These are phyloP conservation scores for Dinocampus coccinellae DNA, from an alignment of 2,888 invertebrate species.

Conservation along the genomic window DNA sequence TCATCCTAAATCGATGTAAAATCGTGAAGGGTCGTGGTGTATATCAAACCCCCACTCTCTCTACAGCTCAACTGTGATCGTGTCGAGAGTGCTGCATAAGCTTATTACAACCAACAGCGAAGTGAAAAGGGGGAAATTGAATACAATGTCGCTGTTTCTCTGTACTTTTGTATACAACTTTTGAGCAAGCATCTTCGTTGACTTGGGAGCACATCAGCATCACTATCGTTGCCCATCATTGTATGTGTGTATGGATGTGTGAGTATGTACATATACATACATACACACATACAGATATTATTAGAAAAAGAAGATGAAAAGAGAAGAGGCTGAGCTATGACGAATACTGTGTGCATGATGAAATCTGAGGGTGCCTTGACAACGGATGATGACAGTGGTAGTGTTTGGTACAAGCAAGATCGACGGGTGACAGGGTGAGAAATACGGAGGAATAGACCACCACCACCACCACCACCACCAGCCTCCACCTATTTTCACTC, in stretches of 20 bases:
- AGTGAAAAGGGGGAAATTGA: conserved; percentile 38
- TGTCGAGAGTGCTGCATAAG: conserved; percentile 66
- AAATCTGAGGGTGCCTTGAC: conserved; percentile 12
- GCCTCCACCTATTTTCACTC: not conserved
- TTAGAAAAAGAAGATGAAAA: not conserved
- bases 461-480: no score
- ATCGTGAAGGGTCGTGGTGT: not conserved
- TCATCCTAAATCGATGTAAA: not conserved
- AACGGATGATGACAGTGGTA: conserved; percentile 5
- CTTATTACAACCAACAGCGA: conserved; percentile 58
- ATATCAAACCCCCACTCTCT: conserved; percentile 3
- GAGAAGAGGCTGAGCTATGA: conserved; percentile 12
- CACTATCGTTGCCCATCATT: conserved; percentile 4
- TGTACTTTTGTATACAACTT: conserved; percentile 13
- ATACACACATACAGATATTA: not conserved
- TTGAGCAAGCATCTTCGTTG: conserved; percentile 15
- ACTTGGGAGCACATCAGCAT: conserved; percentile 6
- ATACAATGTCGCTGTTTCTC: not conserved
- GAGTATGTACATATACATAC: conserved; percentile 1
- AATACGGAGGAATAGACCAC: conserved; percentile 26
- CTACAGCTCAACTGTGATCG: conserved; percentile 30
- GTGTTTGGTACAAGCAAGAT: conserved; percentile 25
- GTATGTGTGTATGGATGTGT: no score
- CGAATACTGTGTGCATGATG: not conserved
- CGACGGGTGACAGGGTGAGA: conserved; percentile 13